Conservation (phyloP, 92 coral and sea anemone genomes). For the Zoanthus solanderi region DNA sequence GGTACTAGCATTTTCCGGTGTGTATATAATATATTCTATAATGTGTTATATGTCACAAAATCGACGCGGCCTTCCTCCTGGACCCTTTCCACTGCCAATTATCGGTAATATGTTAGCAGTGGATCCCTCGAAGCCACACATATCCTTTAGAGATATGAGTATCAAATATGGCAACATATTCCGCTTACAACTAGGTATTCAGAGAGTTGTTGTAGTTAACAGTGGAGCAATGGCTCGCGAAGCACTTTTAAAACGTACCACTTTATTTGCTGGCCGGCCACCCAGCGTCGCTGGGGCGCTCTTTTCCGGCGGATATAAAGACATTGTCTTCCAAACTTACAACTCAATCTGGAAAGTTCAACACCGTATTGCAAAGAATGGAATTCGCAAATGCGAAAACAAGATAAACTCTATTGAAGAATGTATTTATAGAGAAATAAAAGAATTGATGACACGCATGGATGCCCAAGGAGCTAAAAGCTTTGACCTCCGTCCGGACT, state of each 20-base stretch:
- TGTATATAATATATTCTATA: conserved; percentile 28
- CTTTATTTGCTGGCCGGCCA: conserved; percentile 84
- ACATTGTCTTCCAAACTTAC: conserved; percentile 74
- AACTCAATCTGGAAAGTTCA: conserved; percentile 69
- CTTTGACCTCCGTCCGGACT: conserved; percentile 63
- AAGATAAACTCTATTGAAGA: conserved; percentile 59
- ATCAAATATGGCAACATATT: conserved; percentile 75
- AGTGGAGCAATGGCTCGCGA: conserved; percentile 81
- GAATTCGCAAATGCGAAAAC: conserved; percentile 56
- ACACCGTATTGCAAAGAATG: conserved; percentile 67
- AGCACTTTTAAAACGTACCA: conserved; percentile 73
- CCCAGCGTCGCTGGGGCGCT: conserved; percentile 69
- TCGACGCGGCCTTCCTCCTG: conserved; percentile 79
- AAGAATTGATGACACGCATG: conserved; percentile 62
- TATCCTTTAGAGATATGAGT: conserved; percentile 66
- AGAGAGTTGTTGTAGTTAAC: conserved; percentile 74
- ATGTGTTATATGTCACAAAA: conserved; percentile 24
- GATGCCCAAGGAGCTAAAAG: conserved; percentile 48
- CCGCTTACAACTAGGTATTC: conserved; percentile 75
- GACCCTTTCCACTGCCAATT: conserved; percentile 87
- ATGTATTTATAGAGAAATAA: conserved; percentile 66
- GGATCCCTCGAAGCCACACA: conserved; percentile 70
- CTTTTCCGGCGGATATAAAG: conserved; percentile 69
- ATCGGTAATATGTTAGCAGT: conserved; percentile 80
- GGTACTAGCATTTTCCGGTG: not conserved